Conservation (phyloP, 2,113 vertebrate genomes). For the Aplodontia rufa region DNA sequence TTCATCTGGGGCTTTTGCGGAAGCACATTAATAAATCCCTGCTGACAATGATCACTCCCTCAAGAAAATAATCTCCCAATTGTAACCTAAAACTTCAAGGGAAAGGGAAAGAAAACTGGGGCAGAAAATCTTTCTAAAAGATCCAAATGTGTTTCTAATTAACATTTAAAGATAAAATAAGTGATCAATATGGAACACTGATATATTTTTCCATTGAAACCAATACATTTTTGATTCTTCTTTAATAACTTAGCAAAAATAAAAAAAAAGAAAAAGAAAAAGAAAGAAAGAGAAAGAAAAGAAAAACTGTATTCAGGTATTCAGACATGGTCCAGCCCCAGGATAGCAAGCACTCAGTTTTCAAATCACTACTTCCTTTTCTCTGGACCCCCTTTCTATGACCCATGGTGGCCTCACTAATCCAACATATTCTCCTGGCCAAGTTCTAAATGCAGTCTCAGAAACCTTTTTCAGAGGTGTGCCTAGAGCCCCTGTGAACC, state of each 20-base stretch:
- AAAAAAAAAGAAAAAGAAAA: no score
- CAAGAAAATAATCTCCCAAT: background rate
- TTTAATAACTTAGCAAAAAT: background rate
- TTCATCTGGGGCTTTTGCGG: background rate
- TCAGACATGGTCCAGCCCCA: background rate
- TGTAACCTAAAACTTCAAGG: background rate
- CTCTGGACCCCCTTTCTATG: background rate
- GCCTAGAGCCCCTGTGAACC: background rate
- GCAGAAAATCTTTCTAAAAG: background rate
- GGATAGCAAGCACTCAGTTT: background rate
- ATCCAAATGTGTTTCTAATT: background rate
- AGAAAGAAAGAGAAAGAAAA: no score
- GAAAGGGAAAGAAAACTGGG: background rate
- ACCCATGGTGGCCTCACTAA: background rate
- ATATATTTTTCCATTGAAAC: background rate
- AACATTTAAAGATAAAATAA: slow-evolving; percentile 21
- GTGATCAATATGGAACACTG: background rate
- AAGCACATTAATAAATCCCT: background rate
- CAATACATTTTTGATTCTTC: background rate
- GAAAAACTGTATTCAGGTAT: background rate
- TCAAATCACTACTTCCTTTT: background rate
- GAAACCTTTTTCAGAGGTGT: background rate
- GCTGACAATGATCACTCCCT: background rate
- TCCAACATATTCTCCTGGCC: background rate
- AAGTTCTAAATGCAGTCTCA: background rate